Evolutionary conservation across 2,888 invertebrate species (phyloP).

Genomic region (Dasypogon diadema): DNA sequence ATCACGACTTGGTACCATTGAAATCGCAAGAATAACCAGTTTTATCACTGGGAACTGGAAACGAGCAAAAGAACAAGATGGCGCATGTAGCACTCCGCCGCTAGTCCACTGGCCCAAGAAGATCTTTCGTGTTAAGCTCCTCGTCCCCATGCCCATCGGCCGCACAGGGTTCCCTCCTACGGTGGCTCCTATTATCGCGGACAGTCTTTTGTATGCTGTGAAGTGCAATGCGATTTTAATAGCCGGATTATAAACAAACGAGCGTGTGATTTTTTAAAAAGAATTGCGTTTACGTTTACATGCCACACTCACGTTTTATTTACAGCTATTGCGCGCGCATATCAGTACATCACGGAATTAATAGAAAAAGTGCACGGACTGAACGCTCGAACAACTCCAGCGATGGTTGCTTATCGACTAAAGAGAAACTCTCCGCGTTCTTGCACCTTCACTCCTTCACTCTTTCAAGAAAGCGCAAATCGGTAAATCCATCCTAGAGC

Average conservation of each 20-base stretch:
- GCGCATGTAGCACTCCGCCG: slow-evolving; percentile 8
- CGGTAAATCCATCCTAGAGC: slow-evolving; percentile 4
- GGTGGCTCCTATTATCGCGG: no score
- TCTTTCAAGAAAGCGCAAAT: slow-evolving; percentile 16
- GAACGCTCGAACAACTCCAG: slow-evolving; percentile 1
- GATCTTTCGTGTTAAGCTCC: slow-evolving; percentile 13
- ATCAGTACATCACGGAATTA: not conserved
- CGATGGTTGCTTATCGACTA: slow-evolving; percentile 33
- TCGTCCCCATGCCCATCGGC: not conserved
- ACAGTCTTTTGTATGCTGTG: slow-evolving; percentile 5
- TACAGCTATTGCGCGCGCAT: slow-evolving; percentile 37
- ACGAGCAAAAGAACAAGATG: slow-evolving; percentile 35
- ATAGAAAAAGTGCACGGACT: not conserved
- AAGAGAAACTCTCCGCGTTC: slow-evolving; percentile 11
- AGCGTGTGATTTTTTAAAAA: not conserved
- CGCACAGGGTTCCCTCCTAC: not conserved
- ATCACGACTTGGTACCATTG: not conserved
- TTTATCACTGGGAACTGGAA: slow-evolving; percentile 7
- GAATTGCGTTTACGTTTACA: slow-evolving; percentile 9
- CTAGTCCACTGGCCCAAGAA: slow-evolving; percentile 26
- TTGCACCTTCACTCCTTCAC: slow-evolving; percentile 8
- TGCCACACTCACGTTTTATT: slow-evolving; percentile 25
- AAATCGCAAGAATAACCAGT: slow-evolving; percentile 28
- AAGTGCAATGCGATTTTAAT: slow-evolving; percentile 6
- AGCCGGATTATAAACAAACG: slow-evolving; percentile 14